A percentile compares a stretch with the other conserved stretches of the same genome.
These are phyloP conservation scores for Chesias legatella DNA, from an alignment of 2,888 invertebrate genomes.

Conservation along the genomic window DNA sequence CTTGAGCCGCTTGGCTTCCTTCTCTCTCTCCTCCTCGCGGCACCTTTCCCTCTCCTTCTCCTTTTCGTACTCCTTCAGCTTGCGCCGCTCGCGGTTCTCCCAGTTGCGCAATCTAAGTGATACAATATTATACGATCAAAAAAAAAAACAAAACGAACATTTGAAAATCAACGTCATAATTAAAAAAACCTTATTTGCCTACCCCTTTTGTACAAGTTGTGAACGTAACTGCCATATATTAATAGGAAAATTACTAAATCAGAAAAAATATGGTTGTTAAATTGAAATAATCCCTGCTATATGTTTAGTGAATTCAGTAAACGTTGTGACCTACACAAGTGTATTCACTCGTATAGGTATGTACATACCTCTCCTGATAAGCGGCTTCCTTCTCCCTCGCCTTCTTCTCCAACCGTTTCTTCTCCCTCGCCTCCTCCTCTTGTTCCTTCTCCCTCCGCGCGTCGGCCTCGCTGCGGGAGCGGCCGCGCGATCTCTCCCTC, in stretches of 20 bases:
- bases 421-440: slow-evolving; percentile 95
- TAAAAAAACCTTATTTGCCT: too few relatives aligned
- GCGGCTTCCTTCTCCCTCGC: slow-evolving; percentile 97
- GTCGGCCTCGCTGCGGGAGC: slow-evolving; percentile 81
- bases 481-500: slow-evolving; percentile 64
- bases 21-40: slow-evolving; percentile 91
- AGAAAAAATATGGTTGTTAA: too few relatives aligned
- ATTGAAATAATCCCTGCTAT: too few relatives aligned
- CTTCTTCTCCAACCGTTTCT: slow-evolving; percentile 93
- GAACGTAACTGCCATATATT: too few relatives aligned
- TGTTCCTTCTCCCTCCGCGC: slow-evolving; percentile 89
- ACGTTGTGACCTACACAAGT: too few relatives aligned
- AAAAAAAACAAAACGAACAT: too few relatives aligned
- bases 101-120: slow-evolving; percentile 80
- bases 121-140: too few relatives aligned
- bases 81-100: slow-evolving; percentile 94
- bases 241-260: too few relatives aligned
- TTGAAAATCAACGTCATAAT: too few relatives aligned
- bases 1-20: slow-evolving; percentile 95
- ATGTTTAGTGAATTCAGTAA: too few relatives aligned
- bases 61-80: slow-evolving; percentile 93
- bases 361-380: slow-evolving; percentile 93
- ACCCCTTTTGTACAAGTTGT: too few relatives aligned
- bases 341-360: neutral
- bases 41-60: slow-evolving; percentile 87